Conservation (phyloP, 2,113 vertebrate species). For the Entomyzon cyanotis region DNA sequence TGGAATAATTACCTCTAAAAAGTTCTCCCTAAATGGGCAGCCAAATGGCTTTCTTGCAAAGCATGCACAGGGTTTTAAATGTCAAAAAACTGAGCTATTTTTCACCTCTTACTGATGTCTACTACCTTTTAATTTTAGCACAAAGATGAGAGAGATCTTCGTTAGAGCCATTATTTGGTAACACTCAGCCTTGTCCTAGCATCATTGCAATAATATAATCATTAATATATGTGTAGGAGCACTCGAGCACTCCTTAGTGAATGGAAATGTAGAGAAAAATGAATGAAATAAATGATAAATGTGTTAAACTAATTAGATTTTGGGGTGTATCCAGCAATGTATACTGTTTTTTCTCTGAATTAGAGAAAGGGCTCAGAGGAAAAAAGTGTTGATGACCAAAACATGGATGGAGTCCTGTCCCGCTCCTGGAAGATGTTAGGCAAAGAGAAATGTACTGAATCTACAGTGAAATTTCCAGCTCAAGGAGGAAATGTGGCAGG, state of each 20-base stretch:
- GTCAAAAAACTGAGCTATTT: background rate
- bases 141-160: background rate
- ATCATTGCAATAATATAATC: background rate
- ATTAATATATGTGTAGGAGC: background rate
- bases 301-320: background rate
- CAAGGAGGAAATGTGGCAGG: background rate
- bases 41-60: background rate
- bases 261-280: background rate
- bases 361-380: background rate
- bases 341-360: background rate
- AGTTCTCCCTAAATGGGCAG: background rate
- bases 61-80: background rate
- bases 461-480: background rate
- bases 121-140: background rate
- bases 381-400: background rate
- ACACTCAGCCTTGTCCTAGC: background rate
- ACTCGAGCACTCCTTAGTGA: background rate
- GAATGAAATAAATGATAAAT: background rate
- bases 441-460: background rate
- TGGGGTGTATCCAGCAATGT: background rate
- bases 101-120: background rate
- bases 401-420: background rate
- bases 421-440: rapidly evolving
- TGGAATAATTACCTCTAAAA: background rate
- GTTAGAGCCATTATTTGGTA: background rate